Evolutionary conservation across 1,140 invertebrate species (phyloP).

Genomic region (Drosophila insularis): DNA sequence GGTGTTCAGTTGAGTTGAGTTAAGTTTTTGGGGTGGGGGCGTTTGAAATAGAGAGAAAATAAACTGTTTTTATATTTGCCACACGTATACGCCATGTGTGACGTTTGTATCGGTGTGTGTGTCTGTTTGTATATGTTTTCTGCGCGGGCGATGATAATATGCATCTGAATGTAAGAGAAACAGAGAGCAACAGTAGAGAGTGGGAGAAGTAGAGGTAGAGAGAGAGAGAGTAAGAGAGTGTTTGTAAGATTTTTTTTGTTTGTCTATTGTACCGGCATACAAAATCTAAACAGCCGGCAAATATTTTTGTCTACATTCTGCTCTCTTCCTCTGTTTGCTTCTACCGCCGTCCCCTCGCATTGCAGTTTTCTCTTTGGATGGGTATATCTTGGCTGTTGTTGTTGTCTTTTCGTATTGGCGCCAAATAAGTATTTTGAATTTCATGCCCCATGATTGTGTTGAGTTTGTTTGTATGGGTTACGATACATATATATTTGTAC

Average conservation of each 20-base stretch:
- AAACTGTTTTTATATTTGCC: slow-evolving; percentile 56
- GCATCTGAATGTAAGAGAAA: slow-evolving; percentile 35
- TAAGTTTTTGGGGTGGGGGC: neutral
- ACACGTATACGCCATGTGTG: slow-evolving; percentile 35
- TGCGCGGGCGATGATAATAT: slow-evolving; percentile 39
- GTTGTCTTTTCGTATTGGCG: slow-evolving; percentile 66
- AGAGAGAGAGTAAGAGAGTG: slow-evolving; percentile 22
- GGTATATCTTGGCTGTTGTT: slow-evolving; percentile 40
- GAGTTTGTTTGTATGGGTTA: neutral
- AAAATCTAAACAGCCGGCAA: slow-evolving; percentile 73
- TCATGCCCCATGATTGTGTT: slow-evolving; percentile 23
- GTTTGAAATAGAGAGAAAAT: slow-evolving; percentile 2
- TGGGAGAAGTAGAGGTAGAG: neutral
- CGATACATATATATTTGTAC: slow-evolving; percentile 20
- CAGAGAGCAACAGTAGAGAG: neutral
- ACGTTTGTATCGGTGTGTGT: slow-evolving; percentile 12
- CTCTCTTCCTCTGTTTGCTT: neutral
- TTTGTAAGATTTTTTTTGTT: slow-evolving; percentile 53
- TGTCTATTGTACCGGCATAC: slow-evolving; percentile 68
- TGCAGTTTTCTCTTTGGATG: slow-evolving; percentile 19
- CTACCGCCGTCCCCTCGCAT: neutral
- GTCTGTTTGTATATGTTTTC: slow-evolving; percentile 12
- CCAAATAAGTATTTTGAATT: slow-evolving; percentile 48
- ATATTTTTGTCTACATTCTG: slow-evolving; percentile 44
- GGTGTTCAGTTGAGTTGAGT: neutral